Conservation (phyloP, 2,888 invertebrate genomes). For the Synanthedon andrenaeformis region DNA sequence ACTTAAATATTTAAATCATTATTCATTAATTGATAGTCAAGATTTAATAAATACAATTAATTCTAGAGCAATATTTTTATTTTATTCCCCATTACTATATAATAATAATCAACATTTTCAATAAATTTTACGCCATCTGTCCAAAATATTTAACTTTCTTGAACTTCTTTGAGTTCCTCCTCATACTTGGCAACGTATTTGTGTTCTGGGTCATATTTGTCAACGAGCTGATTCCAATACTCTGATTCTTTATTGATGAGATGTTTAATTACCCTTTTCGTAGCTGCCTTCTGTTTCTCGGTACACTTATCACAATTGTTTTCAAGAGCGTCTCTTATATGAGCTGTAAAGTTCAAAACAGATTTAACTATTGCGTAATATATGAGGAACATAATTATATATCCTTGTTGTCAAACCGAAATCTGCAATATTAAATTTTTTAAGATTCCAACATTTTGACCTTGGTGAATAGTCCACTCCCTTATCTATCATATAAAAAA, state of each 20-base stretch:
- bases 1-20: too few relatives aligned
- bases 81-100: too few relatives aligned
- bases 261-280: slow-evolving; percentile 13
- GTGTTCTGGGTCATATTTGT: slow-evolving; percentile 18
- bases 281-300: slow-evolving; percentile 9
- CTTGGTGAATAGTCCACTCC: too few relatives aligned
- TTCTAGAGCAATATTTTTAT: too few relatives aligned
- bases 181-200: slow-evolving; percentile 10
- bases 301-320: slow-evolving; percentile 15
- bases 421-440: too few relatives aligned
- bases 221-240: slow-evolving; percentile 15
- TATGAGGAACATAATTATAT: not conserved
- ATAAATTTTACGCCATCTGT: too few relatives aligned
- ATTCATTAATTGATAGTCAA: too few relatives aligned
- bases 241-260: slow-evolving; percentile 14
- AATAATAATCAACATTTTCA: too few relatives aligned
- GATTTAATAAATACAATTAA: too few relatives aligned
- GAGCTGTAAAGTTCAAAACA: slow-evolving; percentile 3
- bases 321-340: slow-evolving; percentile 14
- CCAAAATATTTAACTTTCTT: not conserved
- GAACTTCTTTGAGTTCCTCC: slow-evolving; percentile 2
- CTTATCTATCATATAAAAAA: too few relatives aligned
- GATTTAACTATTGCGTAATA: not conserved
- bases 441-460: too few relatives aligned
- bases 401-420: too few relatives aligned